Conservation (phyloP, 1,140 invertebrate species). For the Cotesia glomerata region DNA sequence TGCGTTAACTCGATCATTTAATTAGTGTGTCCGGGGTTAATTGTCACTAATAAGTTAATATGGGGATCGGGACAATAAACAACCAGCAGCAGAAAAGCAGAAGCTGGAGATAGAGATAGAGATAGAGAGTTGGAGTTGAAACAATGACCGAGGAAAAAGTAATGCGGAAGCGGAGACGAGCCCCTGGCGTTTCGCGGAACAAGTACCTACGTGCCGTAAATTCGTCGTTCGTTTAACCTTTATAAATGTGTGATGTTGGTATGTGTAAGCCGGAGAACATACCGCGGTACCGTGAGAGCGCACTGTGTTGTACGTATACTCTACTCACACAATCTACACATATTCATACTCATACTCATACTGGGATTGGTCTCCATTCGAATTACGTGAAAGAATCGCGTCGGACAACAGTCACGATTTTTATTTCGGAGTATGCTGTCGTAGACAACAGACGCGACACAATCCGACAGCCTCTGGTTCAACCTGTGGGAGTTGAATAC, state of each 20-base stretch:
- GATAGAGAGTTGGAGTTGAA: neutral
- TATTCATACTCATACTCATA: too few species aligned
- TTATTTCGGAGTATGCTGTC: constrained; percentile 41
- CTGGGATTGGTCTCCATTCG: constrained; percentile 48
- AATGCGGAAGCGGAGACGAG: constrained; percentile 43
- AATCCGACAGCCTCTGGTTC: constrained; percentile 5
- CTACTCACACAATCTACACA: too few species aligned
- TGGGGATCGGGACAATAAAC: neutral
- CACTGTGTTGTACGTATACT: neutral
- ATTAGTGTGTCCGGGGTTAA: constrained; percentile 56
- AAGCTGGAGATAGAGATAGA: constrained; percentile 1
- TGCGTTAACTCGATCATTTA: constrained; percentile 58
- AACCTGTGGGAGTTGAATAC: constrained; percentile 44
- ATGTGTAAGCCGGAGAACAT: neutral
- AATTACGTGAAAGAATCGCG: constrained; percentile 51
- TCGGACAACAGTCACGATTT: constrained; percentile 37
- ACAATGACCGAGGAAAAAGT: constrained; percentile 8
- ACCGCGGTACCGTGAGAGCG: constrained; percentile 31
- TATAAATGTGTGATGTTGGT: constrained; percentile 1
- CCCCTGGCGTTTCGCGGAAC: constrained; percentile 36
- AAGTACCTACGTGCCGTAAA: constrained; percentile 39
- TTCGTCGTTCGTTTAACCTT: constrained; percentile 37
- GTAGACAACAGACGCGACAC: neutral
- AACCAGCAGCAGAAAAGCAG: neutral
- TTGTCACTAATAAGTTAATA: constrained; percentile 42